phyloP scores from a whole-genome alignment of 2,797 vertebrate species.

The Mormyrops attenuatus region DNA sequence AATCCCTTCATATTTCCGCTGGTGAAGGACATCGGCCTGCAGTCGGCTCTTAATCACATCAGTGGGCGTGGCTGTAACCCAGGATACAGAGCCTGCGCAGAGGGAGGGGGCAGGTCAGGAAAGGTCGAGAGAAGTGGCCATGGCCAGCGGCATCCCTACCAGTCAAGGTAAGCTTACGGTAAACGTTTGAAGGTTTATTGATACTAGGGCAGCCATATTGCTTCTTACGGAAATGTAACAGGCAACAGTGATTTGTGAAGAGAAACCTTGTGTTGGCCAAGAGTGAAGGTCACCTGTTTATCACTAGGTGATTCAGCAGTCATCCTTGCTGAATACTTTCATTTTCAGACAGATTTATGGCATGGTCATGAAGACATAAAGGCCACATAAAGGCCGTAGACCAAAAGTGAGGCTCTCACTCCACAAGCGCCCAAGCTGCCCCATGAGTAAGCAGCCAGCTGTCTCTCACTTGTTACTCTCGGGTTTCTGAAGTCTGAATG shows the following conservation, averaged over 20 bases:
- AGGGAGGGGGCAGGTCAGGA: not conserved
- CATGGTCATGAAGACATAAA: not conserved
- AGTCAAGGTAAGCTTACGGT: not conserved
- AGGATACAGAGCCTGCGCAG: slow-evolving; percentile 82
- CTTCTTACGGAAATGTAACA: not conserved
- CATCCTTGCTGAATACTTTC: not conserved
- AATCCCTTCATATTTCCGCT: slow-evolving; percentile 80
- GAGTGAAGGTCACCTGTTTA: not conserved
- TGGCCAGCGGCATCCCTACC: not conserved
- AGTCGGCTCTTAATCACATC: slow-evolving; percentile 93
- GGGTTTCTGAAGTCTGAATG: not conserved
- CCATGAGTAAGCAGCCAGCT: not conserved
- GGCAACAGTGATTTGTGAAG: not conserved
- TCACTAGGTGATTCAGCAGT: not conserved
- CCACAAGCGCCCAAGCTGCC: not conserved
- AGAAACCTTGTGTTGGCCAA: not conserved
- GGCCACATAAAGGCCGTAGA: not conserved
- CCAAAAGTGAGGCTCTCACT: not conserved
- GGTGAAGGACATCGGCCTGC: slow-evolving; percentile 82
- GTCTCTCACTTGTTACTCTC: not conserved
- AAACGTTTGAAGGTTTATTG: not conserved
- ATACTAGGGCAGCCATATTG: not conserved
- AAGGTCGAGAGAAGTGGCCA: not conserved
- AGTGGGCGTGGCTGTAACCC: slow-evolving; percentile 85
- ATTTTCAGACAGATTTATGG: not conserved